Percentiles rank a stretch among this genome's conserved stretches.
Evolutionary conservation across 2,797 vertebrate genomes (phyloP).

Genomic region (Onychomys torridus): DNA sequence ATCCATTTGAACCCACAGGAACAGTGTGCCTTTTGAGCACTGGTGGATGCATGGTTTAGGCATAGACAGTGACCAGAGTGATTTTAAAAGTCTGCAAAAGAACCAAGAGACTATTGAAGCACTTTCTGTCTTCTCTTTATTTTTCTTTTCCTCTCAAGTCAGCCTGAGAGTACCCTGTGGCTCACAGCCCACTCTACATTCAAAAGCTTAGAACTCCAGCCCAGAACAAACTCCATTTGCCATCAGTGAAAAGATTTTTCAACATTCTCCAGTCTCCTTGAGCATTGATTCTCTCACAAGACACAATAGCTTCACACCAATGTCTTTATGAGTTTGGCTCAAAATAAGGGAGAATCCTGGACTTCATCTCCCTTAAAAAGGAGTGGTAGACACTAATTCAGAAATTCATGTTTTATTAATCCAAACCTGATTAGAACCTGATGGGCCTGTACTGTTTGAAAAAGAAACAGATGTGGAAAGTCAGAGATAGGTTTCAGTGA

Average conservation of each 20-base stretch:
- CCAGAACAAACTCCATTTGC: not conserved
- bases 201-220: not conserved
- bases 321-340: not conserved
- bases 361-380: constrained; percentile 44
- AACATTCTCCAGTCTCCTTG: not conserved
- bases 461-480: constrained; percentile 49
- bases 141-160: constrained; percentile 6
- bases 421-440: not conserved
- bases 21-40: not conserved
- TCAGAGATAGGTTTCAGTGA: constrained; percentile 21
- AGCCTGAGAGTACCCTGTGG: not conserved
- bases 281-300: constrained; percentile 5
- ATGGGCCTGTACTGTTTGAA: not conserved
- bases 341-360: not conserved
- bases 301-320: not conserved
- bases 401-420: constrained; percentile 62
- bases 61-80: not conserved
- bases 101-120: not conserved
- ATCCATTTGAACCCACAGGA: not conserved
- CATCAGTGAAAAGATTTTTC: constrained; percentile 5
- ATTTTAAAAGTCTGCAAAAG: not conserved
- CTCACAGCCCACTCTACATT: not conserved
- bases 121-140: constrained; percentile 1
- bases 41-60: not conserved
- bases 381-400: constrained; percentile 22